Evolutionary conservation across 1,140 invertebrate genomes (phyloP).

Genomic region (Drosophila albomicans): DNA sequence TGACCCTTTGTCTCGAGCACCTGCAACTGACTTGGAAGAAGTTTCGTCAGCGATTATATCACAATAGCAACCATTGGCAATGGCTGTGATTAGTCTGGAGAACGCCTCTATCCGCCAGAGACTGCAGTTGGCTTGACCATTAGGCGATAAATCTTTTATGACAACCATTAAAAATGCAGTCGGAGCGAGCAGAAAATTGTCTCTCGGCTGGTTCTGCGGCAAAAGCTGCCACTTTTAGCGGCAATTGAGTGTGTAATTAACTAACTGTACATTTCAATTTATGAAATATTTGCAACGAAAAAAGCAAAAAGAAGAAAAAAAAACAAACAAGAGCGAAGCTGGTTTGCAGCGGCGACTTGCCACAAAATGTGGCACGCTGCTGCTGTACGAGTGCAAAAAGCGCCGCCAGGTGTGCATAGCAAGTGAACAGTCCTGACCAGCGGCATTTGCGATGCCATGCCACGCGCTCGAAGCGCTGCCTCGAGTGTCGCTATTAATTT

Average conservation of each 20-base stretch:
- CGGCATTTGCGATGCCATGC: conserved; percentile 16
- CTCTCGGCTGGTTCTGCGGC: conserved; percentile 30
- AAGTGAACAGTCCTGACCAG: conserved; percentile 24
- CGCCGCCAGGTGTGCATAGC: conserved; percentile 60
- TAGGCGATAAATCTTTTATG: conserved; percentile 68
- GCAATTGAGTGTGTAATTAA: conserved; percentile 80
- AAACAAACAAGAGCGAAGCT: conserved; percentile 13
- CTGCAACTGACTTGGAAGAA: background rate
- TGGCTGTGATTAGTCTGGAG: conserved; percentile 42
- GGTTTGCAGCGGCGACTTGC: conserved; percentile 38
- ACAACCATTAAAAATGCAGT: conserved; percentile 61
- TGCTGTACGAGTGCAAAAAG: conserved; percentile 24
- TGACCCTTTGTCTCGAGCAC: conserved; percentile 27
- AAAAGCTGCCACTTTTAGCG: conserved; percentile 67
- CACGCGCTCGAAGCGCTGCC: conserved; percentile 39
- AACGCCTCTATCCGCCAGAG: conserved; percentile 15
- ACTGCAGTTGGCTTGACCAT: conserved; percentile 26
- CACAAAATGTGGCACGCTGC: conserved; percentile 30
- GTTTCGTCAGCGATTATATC: conserved; percentile 39
- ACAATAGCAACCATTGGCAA: conserved; percentile 30
- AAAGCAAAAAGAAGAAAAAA: background rate
- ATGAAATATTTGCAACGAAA: conserved; percentile 64
- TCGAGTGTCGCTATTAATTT: conserved; percentile 78
- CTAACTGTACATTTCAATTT: conserved; percentile 83
- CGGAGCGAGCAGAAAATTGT: conserved; percentile 33